Base-by-base conservation (phyloP, 2,797 vertebrate genomes). In the Sebastolobus altivelis region DNA sequence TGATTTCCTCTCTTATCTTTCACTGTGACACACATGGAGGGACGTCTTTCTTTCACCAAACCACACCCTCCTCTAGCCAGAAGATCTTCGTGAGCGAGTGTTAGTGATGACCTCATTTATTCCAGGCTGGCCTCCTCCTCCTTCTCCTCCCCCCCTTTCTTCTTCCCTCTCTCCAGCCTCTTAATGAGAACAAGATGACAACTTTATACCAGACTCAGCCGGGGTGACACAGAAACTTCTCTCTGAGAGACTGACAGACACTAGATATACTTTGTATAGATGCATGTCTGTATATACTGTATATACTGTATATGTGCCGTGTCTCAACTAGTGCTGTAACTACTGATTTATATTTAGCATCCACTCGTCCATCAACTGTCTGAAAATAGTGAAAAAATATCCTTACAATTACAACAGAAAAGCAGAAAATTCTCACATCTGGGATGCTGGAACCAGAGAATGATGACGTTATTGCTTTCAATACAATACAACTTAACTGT, bases 171-270 rank as follows among this genome's bases (percentile, higher is more conserved):
- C 85, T 78, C 60, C 73, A 86, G 79, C 89, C 82, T 77, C 76
- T 75, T 92, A 92, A 92, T 90, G 81, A 90, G 87, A 93, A 89
- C 92, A 92, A 92, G 91, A 93, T 93, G 92, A 89, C 79, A 78
- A 75, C 72, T 88, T 82, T 77, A 72, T 74, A 75, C 43, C 75
- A 66, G 79, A 82, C 82, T 79, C 67, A 35, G 68, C 68, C 40
- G 52, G 59, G 35, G 61, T 81, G 81, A 86, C 86, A 86, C 83
- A 71, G 67, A 81, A 79, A 72, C 63, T 63, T 62, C 58, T 65
- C 60, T 43, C 43, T 38, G 55, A 71, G 78, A 35, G 1, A 61
- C 37, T 14, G 54, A 67, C 37, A 29, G 16, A 52, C 46, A 1
- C 5, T n/a, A 4, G 43, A 49, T 6, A 25, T 20, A 31, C n/a